A percentile compares a stretch with the other conserved stretches of the same genome.
Conservation (phyloP, 2,797 vertebrate genomes). For the Myoxocephalus aenaeus region DNA sequence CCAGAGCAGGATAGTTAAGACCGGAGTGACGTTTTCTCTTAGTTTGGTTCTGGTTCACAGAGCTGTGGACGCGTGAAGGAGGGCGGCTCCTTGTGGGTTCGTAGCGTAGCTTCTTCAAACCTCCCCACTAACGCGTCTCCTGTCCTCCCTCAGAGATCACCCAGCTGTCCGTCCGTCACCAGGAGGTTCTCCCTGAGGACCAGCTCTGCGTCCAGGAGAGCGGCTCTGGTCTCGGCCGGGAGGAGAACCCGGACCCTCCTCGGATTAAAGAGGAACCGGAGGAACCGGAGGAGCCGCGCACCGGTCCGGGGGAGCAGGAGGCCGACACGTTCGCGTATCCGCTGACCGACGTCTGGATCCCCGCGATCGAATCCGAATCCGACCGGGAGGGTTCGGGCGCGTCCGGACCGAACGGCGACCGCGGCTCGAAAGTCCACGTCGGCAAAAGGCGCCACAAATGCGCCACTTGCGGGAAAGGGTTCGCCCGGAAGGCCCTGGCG, state of each 20-base stretch:
- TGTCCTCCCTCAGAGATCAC: constrained; percentile 20
- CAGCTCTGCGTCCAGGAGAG: constrained; percentile 26
- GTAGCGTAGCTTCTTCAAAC: background rate
- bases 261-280: constrained; percentile 41
- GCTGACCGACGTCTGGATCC: background rate
- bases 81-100: background rate
- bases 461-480: constrained; percentile 6
- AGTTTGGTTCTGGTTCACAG: too few relatives aligned
- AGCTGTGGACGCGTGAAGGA: too few relatives aligned
- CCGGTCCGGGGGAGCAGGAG: constrained; percentile 4
- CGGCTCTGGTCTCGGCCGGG: constrained; percentile 8
- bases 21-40: too few relatives aligned
- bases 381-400: background rate
- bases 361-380: background rate
- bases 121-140: background rate
- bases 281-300: constrained; percentile 21
- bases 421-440: background rate
- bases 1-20: too few relatives aligned
- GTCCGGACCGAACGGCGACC: background rate
- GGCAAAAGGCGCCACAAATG: background rate
- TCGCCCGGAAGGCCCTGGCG: background rate
- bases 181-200: constrained; percentile 22
- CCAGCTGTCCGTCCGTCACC: background rate
- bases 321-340: background rate
- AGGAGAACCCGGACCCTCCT: constrained; percentile 1